phyloP scores from a whole-genome alignment of 2,888 invertebrate genomes.

The Tolmerus cingulatus region DNA sequence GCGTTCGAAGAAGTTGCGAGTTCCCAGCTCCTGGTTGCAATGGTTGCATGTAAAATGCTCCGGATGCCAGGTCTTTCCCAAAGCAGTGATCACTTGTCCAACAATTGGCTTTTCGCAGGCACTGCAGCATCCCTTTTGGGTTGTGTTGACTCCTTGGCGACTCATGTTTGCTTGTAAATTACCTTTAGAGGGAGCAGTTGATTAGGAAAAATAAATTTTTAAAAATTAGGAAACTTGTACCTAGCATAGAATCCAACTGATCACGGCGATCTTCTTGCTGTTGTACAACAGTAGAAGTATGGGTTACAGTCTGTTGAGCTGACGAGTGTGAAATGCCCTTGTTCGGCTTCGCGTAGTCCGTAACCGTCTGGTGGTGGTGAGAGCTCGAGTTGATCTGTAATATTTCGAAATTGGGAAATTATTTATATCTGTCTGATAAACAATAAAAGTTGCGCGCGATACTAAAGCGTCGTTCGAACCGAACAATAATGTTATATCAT shows the following conservation, averaged over 20 bases:
- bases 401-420: slow-evolving; percentile 22
- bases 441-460: slow-evolving; percentile 37
- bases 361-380: slow-evolving; percentile 72
- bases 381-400: slow-evolving; percentile 70
- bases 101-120: slow-evolving; percentile 99
- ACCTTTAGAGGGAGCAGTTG: slow-evolving; percentile 47
- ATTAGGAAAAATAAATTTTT: neutral
- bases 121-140: slow-evolving; percentile 98
- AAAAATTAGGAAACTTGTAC: slow-evolving; percentile 13
- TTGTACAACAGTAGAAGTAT: slow-evolving; percentile 55
- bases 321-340: slow-evolving; percentile 65
- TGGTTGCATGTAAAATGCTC: slow-evolving; percentile 99
- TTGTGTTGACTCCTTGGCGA: slow-evolving; percentile 97
- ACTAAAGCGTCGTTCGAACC: neutral
- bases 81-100: slow-evolving; percentile 91
- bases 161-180: slow-evolving; percentile 94
- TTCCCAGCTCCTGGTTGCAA: slow-evolving; percentile 95
- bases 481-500: slow-evolving; percentile 31
- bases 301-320: slow-evolving; percentile 53
- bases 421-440: slow-evolving; percentile 17
- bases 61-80: slow-evolving; percentile 99
- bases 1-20: slow-evolving; percentile 97
- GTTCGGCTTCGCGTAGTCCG: slow-evolving; percentile 76
- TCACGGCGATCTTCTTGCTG: slow-evolving; percentile 62
- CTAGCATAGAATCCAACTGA: slow-evolving; percentile 67